Percentiles rank a stretch among this genome's conserved stretches.
Evolutionary conservation across 2,888 invertebrate species (phyloP).

Genomic region (Silvanus unidentatus): DNA sequence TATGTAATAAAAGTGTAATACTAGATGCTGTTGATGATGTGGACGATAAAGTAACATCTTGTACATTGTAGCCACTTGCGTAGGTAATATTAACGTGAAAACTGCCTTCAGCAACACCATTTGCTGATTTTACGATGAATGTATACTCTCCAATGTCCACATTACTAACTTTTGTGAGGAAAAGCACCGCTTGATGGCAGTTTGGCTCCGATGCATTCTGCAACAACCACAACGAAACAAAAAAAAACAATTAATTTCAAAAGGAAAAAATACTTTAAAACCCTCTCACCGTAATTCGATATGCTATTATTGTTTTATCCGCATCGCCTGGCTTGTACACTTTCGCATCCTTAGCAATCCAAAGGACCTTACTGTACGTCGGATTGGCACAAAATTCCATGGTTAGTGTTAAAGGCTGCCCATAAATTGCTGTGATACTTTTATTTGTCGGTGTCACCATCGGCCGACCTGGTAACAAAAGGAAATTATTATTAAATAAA

Average conservation of each 20-base stretch:
- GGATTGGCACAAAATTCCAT: conserved; percentile 77
- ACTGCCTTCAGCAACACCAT: conserved; percentile 58
- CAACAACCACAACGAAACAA: conserved; percentile 24
- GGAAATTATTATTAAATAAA: no score
- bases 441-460: conserved; percentile 60
- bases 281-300: conserved; percentile 47
- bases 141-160: conserved; percentile 59
- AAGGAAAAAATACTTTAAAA: not conserved
- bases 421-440: conserved; percentile 63
- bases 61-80: conserved; percentile 43
- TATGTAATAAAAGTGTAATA: conserved; percentile 5
- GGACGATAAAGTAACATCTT: conserved; percentile 20
- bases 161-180: conserved; percentile 52
- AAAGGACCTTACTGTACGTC: conserved; percentile 56
- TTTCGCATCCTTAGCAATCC: conserved; percentile 54
- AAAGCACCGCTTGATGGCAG: conserved; percentile 56
- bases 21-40: conserved; percentile 4
- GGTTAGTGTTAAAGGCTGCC: conserved; percentile 60
- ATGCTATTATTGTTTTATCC: conserved; percentile 48
- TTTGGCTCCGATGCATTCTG: conserved; percentile 54
- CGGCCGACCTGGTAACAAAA: conserved; percentile 54
- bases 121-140: conserved; percentile 57
- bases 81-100: conserved; percentile 59
- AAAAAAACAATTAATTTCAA: not conserved
- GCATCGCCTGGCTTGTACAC: conserved; percentile 52